phyloP scores from a whole-genome alignment of 30 jellyfish, hydroid and myxozoan genomes.

The Pseudorhiza aurosa region DNA sequence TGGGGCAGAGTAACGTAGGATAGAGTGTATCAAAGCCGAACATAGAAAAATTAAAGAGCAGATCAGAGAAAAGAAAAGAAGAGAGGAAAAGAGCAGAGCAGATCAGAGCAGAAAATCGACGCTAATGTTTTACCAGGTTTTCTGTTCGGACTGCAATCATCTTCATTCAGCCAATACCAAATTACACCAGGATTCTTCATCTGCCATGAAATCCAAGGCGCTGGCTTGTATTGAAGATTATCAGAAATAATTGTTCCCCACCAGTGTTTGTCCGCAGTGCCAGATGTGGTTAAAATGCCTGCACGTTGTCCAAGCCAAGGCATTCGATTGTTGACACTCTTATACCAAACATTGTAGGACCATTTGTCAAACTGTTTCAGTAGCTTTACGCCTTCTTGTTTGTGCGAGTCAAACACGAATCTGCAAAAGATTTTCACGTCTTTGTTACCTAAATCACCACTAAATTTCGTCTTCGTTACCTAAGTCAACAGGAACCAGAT shows the following conservation, averaged over 20 bases:
- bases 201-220: constrained; percentile 57
- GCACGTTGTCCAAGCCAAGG: constrained; percentile 79
- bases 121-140: constrained; percentile 43
- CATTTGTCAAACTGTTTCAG: constrained; percentile 71
- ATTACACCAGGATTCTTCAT: constrained; percentile 69
- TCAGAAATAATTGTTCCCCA: constrained; percentile 76
- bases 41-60: too few relatives aligned
- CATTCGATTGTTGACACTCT: constrained; percentile 61
- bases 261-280: constrained; percentile 52
- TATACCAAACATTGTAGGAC: constrained; percentile 70
- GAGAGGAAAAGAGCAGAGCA: too few relatives aligned
- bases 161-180: constrained; percentile 88
- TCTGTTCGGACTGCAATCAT: constrained; percentile 74
- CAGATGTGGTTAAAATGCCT: constrained; percentile 89
- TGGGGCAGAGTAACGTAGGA: too few relatives aligned
- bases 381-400: constrained; percentile 41
- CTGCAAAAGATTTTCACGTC: constrained; percentile 14
- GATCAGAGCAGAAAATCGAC: too few relatives aligned
- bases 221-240: constrained; percentile 67
- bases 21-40: too few relatives aligned
- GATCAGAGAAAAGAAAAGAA: too few relatives aligned
- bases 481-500: too few relatives aligned
- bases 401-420: constrained; percentile 14
- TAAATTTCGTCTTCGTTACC: too few relatives aligned
- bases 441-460: too few relatives aligned